These are phyloP conservation scores for Conistra vaccinii DNA, from an alignment of 2,888 invertebrate genomes.

Conservation along the genomic window DNA sequence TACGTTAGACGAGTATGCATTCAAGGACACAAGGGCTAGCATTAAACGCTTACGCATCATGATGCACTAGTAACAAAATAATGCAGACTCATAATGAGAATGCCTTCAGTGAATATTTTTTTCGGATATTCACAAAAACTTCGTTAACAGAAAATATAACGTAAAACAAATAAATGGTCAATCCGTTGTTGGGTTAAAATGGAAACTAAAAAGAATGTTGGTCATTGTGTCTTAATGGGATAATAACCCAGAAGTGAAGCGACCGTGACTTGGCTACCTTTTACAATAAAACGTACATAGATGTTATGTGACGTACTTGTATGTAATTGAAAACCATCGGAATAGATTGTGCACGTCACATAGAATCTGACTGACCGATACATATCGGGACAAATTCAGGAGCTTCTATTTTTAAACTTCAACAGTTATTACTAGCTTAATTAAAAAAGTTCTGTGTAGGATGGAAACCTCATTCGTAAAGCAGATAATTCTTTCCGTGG, in stretches of 20 bases:
- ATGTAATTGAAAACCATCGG: constrained; percentile 5
- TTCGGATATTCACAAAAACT: neutral
- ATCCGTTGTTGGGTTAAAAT: constrained; percentile 3
- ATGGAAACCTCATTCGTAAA: neutral
- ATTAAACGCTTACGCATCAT: constrained; percentile 24
- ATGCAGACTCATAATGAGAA: constrained; percentile 23
- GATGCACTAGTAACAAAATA: neutral
- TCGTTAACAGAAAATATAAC: constrained; percentile 5
- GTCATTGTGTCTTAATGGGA: constrained; percentile 47
- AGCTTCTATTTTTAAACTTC: neutral
- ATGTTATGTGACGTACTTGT: constrained; percentile 15
- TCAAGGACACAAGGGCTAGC: constrained; percentile 3
- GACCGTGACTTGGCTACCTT: constrained; percentile 27
- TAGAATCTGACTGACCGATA: neutral
- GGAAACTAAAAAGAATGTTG: constrained; percentile 23
- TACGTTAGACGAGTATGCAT: neutral
- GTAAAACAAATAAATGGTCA: constrained; percentile 2
- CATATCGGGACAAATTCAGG: neutral
- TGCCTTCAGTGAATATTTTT: neutral
- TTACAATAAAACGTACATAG: constrained; percentile 25
- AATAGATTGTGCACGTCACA: constrained; percentile 13
- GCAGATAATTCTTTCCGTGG: neutral
- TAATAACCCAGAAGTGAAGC: constrained; percentile 35
- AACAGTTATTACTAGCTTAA: neutral
- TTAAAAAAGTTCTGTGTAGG: neutral